A percentile compares a stretch with the other conserved stretches of the same genome.
Evolutionary conservation across 1,140 invertebrate species (phyloP).

Genomic region (Agrilus planipennis): DNA sequence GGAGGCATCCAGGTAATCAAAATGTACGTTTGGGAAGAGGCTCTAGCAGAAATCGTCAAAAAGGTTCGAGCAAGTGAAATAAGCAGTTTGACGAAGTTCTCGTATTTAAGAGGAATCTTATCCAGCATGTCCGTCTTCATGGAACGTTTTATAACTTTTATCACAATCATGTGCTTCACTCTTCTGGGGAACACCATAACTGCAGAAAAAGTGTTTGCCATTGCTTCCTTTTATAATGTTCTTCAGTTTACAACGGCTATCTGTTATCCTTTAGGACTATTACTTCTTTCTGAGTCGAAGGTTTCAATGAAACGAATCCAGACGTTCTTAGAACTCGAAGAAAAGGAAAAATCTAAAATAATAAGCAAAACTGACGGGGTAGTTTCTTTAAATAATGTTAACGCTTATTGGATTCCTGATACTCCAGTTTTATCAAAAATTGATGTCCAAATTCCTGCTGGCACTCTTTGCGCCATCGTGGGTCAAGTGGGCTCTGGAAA

Average conservation of each 20-base stretch:
- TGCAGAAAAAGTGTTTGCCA: constrained; percentile 63
- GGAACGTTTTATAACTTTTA: constrained; percentile 62
- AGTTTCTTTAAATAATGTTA: constrained; percentile 20
- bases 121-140: constrained; percentile 40
- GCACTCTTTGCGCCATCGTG: constrained; percentile 52
- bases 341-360: constrained; percentile 24
- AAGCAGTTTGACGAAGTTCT: background rate
- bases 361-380: background rate
- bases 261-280: constrained; percentile 56
- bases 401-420: constrained; percentile 24
- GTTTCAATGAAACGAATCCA: constrained; percentile 55
- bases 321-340: constrained; percentile 54
- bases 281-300: constrained; percentile 46
- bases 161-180: constrained; percentile 65
- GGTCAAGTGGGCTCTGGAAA: constrained; percentile 78
- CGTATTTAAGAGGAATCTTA: background rate
- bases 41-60: constrained; percentile 54
- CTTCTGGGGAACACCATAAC: constrained; percentile 52
- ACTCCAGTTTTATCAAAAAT: constrained; percentile 22
- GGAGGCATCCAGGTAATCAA: constrained; percentile 63
- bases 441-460: constrained; percentile 21
- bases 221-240: constrained; percentile 61
- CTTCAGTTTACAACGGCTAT: constrained; percentile 59
- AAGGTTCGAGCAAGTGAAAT: constrained; percentile 34
- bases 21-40: constrained; percentile 71